Conservation (phyloP, 2,797 vertebrate species). For the Pseudochromis fuscus region DNA sequence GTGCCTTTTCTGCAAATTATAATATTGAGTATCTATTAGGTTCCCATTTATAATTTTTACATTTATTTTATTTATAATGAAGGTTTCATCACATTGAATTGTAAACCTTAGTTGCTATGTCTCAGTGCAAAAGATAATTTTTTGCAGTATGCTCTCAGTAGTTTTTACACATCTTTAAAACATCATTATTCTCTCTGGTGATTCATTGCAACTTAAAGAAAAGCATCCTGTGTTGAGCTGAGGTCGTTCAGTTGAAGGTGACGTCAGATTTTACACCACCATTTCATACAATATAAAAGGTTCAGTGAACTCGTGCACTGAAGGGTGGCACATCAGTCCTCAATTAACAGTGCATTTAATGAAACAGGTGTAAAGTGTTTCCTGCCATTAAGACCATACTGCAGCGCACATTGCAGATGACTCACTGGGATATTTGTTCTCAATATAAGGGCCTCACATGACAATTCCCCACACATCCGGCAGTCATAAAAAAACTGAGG, state of each 20-base stretch:
- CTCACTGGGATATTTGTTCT: slow-evolving; percentile 51
- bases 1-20: too few relatives aligned
- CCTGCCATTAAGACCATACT: slow-evolving; percentile 40
- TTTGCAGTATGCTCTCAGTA: neutral
- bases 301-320: slow-evolving; percentile 50
- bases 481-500: slow-evolving; percentile 26
- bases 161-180: neutral
- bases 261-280: slow-evolving; percentile 24
- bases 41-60: too few relatives aligned
- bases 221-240: neutral
- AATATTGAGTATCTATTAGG: too few relatives aligned
- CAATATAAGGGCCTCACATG: slow-evolving; percentile 43
- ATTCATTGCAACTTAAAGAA: slow-evolving; percentile 13
- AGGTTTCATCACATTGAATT: too few relatives aligned
- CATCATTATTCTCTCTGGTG: neutral
- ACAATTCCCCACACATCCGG: slow-evolving; percentile 42
- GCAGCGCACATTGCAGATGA: slow-evolving; percentile 37
- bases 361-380: slow-evolving; percentile 64
- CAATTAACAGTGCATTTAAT: slow-evolving; percentile 58
- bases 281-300: slow-evolving; percentile 43
- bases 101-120: too few relatives aligned
- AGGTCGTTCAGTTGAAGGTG: slow-evolving; percentile 18
- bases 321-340: slow-evolving; percentile 46
- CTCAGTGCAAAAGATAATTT: too few relatives aligned
- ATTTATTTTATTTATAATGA: too few relatives aligned